Evolutionary conservation across 2,888 invertebrate genomes (phyloP), one percentile per base, ranked within the genome.

Genomic region (Drosophila melanosoma): DNA sequence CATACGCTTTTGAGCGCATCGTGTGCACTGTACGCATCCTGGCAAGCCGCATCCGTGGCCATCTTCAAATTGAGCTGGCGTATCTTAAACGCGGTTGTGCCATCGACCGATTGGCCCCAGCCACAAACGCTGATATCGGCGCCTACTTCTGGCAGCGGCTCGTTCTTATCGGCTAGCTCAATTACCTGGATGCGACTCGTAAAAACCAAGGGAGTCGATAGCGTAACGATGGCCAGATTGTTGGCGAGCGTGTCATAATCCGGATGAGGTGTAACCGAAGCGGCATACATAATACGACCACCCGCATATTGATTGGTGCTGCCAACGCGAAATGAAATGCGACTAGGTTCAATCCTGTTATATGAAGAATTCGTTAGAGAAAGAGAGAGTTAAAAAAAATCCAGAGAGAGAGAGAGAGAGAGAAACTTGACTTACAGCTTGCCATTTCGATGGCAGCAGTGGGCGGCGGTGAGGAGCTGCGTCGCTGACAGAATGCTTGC

Each of bases 221-320:
- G 74, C 17, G 79, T 87, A 12, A 93, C n/a, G 3, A 93, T 62
- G 10, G 92, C 93, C 69, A 93, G 62, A 74, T 93, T 91, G 72
- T 92, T 91, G 40, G 71, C 67, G 35, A 82, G 72, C 11, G 70
- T 54, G 20, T 61, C 49, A 65, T 88, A 92, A 1, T 84, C 70
- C 11, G 90, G 86, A 70, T 93, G 91, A 7, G 87, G 54, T 0
- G 67, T 74, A 26, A 91, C 62, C 7, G 68, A 66, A 4, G 73
- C 69, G 3, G 92, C 86, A 26, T 65, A 59, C 7, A 76, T 68
- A 36, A 92, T 75, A 11, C 89, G 91, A 2, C 92, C 93, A 20
- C 88, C 88, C 3, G 89, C 83, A 42, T 91, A 90, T 38, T 90
- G 86, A 77, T 92, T 93, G 17, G 90, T 84, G 63, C 93, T 93